phyloP scores from a whole-genome alignment of 1,140 invertebrate genomes.

The Rhyzopertha dominica region DNA sequence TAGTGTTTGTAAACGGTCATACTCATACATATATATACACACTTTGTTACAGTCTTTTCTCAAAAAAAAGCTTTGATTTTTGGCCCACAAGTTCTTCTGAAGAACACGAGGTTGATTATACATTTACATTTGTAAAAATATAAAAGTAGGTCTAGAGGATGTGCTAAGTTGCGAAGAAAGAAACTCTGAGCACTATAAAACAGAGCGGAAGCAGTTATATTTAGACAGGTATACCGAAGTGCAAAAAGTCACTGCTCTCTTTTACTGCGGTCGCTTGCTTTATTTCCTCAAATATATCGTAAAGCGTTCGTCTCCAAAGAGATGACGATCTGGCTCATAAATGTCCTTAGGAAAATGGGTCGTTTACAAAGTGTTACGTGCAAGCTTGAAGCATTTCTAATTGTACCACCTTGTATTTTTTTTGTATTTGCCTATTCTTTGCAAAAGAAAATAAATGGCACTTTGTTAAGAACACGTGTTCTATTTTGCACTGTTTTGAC shows the following conservation, averaged over 20 bases:
- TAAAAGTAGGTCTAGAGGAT: conserved; percentile 4
- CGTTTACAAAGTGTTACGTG: too few species aligned
- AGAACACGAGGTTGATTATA: conserved; percentile 1
- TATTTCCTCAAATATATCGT: too few species aligned
- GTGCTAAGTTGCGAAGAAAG: neutral
- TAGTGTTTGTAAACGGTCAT: too few species aligned
- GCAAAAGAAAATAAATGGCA: too few species aligned
- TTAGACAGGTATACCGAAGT: conserved; percentile 15
- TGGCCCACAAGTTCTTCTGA: neutral
- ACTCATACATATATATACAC: conserved; percentile 10
- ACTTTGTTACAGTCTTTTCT: conserved; percentile 2
- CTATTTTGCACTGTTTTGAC: too few species aligned
- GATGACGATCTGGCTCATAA: too few species aligned
- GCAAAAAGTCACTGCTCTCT: conserved; percentile 19
- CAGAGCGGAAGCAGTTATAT: conserved; percentile 15
- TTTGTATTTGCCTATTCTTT: conserved; percentile 6
- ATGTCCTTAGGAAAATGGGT: too few species aligned
- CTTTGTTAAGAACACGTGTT: too few species aligned
- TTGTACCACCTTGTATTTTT: neutral
- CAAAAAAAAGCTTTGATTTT: neutral
- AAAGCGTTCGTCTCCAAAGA: too few species aligned
- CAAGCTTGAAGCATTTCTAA: neutral
- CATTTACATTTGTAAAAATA: conserved; percentile 10
- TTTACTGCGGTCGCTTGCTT: conserved; percentile 5
- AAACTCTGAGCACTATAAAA: conserved; percentile 4